Percentiles rank a stretch among this genome's conserved stretches.
phyloP scores from a whole-genome alignment of 1,140 invertebrate species.

The Drosophila orena region DNA sequence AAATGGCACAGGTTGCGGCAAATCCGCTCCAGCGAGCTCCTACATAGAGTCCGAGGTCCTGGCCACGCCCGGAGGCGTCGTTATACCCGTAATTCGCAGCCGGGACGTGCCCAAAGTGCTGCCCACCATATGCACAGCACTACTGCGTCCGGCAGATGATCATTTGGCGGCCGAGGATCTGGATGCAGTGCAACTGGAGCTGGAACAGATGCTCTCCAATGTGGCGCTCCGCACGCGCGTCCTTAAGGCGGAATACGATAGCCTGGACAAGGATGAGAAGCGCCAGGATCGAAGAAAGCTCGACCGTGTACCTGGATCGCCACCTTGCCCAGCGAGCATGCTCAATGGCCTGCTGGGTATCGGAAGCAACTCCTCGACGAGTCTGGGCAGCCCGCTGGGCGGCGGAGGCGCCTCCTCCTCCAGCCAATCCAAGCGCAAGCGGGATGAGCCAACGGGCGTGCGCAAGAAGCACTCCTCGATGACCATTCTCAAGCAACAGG shows the following conservation, averaged over 20 bases:
- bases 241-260: slow-evolving; percentile 91
- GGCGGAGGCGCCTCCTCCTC: slow-evolving; percentile 20
- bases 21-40: slow-evolving; percentile 3
- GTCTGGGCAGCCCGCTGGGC: slow-evolving; percentile 52
- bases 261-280: slow-evolving; percentile 89
- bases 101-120: slow-evolving; percentile 86
- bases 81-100: slow-evolving; percentile 85
- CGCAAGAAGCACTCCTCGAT: slow-evolving; percentile 87
- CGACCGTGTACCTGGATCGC: slow-evolving; percentile 72
- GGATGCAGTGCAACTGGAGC: slow-evolving; percentile 93
- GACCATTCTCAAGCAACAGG: slow-evolving; percentile 85
- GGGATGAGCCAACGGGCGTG: slow-evolving; percentile 85
- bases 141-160: slow-evolving; percentile 87
- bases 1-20: slow-evolving; percentile 36
- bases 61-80: slow-evolving; percentile 42
- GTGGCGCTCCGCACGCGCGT: slow-evolving; percentile 91
- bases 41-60: slow-evolving; percentile 41
- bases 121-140: slow-evolving; percentile 86
- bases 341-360: slow-evolving; percentile 53
- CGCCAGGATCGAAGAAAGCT: slow-evolving; percentile 87
- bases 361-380: slow-evolving; percentile 52
- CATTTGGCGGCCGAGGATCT: slow-evolving; percentile 92
- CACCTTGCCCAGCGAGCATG: slow-evolving; percentile 37
- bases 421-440: slow-evolving; percentile 85
- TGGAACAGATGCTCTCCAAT: slow-evolving; percentile 94